Conservation (phyloP, 2,113 vertebrate genomes). For the Cyprinus carpio region DNA sequence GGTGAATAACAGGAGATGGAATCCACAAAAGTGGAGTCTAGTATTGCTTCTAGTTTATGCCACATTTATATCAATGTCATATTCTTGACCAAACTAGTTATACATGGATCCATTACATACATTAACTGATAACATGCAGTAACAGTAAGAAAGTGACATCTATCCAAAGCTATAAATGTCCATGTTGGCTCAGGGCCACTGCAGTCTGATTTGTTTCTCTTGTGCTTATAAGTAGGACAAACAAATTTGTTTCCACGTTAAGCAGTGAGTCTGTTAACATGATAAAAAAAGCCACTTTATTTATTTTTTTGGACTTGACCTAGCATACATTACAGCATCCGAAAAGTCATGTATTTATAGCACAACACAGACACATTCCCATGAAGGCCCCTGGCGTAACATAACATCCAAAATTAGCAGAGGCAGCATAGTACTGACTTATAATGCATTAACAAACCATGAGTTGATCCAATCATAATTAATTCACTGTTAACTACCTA, state of each 20-base stretch:
- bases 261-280: not conserved
- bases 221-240: not conserved
- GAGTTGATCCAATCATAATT: too few relatives aligned
- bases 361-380: conserved; percentile 21
- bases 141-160: not conserved
- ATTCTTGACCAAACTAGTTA: not conserved
- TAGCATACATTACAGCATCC: not conserved
- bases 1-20: too few relatives aligned
- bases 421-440: conserved; percentile 1
- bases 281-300: not conserved
- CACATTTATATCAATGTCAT: not conserved
- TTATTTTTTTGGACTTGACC: not conserved
- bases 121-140: not conserved
- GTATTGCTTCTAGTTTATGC: too few relatives aligned
- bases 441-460: too few relatives aligned
- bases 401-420: conserved; percentile 15
- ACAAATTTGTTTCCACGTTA: not conserved
- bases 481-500: too few relatives aligned
- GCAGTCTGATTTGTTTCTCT: not conserved
- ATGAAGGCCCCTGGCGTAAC: not conserved
- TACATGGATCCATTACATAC: not conserved
- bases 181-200: not conserved
- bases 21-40: too few relatives aligned
- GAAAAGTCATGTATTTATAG: conserved; percentile 20
- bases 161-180: not conserved